Evolutionary conservation across 2,888 invertebrate species (phyloP).

Genomic region (Lasioglossum leucozonium): DNA sequence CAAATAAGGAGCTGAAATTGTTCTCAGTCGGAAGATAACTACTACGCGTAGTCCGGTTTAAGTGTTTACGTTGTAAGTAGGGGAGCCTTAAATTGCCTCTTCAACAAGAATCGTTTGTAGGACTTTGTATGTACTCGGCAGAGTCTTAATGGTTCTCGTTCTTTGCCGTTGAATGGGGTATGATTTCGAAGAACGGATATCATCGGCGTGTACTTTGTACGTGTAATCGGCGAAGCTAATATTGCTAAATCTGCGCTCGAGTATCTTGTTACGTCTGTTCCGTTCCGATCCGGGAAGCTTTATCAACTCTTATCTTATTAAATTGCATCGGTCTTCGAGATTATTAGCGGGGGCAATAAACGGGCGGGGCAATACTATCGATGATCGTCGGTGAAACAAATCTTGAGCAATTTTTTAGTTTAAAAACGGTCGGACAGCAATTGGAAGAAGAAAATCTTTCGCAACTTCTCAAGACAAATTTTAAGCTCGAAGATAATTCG

Average conservation of each 20-base stretch:
- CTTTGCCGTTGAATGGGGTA: neutral
- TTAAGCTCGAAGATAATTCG: too few relatives aligned
- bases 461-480: too few relatives aligned
- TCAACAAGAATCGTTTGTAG: neutral
- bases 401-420: neutral
- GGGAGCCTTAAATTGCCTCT: slow-evolving; percentile 3
- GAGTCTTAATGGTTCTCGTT: neutral
- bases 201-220: neutral
- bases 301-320: neutral
- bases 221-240: neutral
- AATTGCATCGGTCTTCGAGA: neutral
- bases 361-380: neutral
- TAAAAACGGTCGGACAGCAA: neutral
- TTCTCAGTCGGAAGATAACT: neutral
- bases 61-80: neutral
- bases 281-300: neutral
- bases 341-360: neutral
- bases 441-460: too few relatives aligned
- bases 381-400: neutral
- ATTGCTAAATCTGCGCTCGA: neutral
- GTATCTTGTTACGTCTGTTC: neutral
- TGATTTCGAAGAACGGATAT: neutral
- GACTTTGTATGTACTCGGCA: neutral
- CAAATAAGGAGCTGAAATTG: neutral
- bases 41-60: neutral